Conservation (phyloP, 2,113 vertebrate genomes). For the Murina feae region DNA sequence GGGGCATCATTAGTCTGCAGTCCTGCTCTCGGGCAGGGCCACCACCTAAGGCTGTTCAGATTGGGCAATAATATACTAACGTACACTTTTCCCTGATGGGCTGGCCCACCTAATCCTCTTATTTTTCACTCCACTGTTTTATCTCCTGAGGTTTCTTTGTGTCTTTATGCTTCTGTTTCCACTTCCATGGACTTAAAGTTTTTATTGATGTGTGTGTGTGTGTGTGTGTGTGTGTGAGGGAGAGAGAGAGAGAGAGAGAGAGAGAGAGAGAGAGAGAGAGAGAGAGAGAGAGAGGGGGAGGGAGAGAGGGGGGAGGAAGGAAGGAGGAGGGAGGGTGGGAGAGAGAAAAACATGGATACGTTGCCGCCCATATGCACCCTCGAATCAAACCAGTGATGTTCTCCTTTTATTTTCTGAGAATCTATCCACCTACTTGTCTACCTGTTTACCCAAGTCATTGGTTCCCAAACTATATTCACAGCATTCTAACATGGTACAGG, state of each 20-base stretch:
- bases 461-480: slow-evolving; percentile 7
- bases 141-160: neutral
- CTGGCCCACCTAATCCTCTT: neutral
- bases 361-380: no score
- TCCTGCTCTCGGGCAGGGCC: neutral
- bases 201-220: no score
- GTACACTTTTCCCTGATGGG: neutral
- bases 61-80: neutral
- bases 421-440: neutral
- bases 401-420: neutral
- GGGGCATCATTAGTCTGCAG: neutral
- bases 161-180: neutral
- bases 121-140: neutral
- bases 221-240: no score
- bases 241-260: no score
- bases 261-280: no score
- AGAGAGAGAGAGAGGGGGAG: no score
- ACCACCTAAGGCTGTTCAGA: neutral
- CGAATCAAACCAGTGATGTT: neutral
- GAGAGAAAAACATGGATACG: no score
- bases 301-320: no score
- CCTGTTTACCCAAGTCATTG: neutral
- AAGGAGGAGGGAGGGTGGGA: no score
- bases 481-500: neutral
- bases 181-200: neutral